These are phyloP conservation scores for Brachycybe producta DNA, from an alignment of 2,888 invertebrate genomes.

Conservation along the genomic window DNA sequence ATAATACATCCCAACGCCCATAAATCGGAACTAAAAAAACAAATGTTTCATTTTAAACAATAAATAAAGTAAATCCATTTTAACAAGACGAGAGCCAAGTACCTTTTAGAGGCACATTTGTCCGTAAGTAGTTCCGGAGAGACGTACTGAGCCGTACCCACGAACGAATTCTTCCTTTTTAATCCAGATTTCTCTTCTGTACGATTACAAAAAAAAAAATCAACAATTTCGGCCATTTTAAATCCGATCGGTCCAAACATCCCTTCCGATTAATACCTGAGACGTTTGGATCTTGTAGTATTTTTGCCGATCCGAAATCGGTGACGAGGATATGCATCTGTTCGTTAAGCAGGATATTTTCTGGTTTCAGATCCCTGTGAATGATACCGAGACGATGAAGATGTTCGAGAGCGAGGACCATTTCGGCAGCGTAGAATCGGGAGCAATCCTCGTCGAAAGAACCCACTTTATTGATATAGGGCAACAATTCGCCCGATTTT, in stretches of 20 bases:
- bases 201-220: slow-evolving; percentile 13
- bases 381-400: slow-evolving; percentile 78
- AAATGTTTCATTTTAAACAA: too few species aligned
- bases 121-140: slow-evolving; percentile 88
- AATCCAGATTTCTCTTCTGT: slow-evolving; percentile 18
- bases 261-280: background rate
- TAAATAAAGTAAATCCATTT: too few species aligned
- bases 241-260: background rate
- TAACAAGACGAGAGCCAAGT: too few species aligned
- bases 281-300: slow-evolving; percentile 39
- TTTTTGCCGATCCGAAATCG: slow-evolving; percentile 94
- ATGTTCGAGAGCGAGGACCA: slow-evolving; percentile 79
- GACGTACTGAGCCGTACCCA: slow-evolving; percentile 97
- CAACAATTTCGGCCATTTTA: background rate
- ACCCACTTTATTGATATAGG: slow-evolving; percentile 79
- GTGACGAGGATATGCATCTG: slow-evolving; percentile 92
- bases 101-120: slow-evolving; percentile 33
- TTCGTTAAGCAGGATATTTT: slow-evolving; percentile 90
- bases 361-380: slow-evolving; percentile 91
- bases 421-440: slow-evolving; percentile 87
- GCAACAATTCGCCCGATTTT: slow-evolving; percentile 83
- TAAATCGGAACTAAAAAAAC: slow-evolving; percentile 62
- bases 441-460: slow-evolving; percentile 79
- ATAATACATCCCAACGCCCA: slow-evolving; percentile 97
- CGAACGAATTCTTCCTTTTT: slow-evolving; percentile 47